Evolutionary conservation across 2,888 invertebrate species (phyloP).

Genomic region (Mongoloraphidia duomilia): DNA sequence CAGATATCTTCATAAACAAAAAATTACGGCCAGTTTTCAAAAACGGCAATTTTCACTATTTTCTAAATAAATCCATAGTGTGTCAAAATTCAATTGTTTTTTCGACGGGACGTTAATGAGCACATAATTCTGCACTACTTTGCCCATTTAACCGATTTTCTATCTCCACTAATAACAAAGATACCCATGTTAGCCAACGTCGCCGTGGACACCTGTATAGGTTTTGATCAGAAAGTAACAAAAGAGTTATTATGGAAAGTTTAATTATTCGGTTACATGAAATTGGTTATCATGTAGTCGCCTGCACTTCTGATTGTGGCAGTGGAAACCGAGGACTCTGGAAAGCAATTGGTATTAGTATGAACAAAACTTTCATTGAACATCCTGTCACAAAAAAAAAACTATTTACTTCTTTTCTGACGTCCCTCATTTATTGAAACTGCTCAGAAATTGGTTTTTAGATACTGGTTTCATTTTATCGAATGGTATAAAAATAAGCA

Average conservation of each 20-base stretch:
- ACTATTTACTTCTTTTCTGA: conserved; percentile 17
- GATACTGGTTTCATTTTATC: conserved; percentile 16
- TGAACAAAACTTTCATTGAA: conserved; percentile 3
- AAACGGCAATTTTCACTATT: too few species aligned
- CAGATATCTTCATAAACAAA: too few species aligned
- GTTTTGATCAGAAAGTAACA: conserved; percentile 17
- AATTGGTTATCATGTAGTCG: conserved; percentile 18
- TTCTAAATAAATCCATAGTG: too few species aligned
- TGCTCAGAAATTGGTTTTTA: conserved; percentile 17
- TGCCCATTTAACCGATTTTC: too few species aligned
- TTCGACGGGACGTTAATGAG: too few species aligned
- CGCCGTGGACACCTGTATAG: too few species aligned
- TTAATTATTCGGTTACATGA: conserved; percentile 14
- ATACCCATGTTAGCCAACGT: too few species aligned
- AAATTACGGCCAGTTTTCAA: too few species aligned
- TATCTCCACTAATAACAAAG: too few species aligned
- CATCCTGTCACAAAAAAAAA: conserved; percentile 16
- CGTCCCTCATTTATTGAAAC: conserved; percentile 18
- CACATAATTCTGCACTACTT: too few species aligned
- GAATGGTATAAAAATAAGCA: conserved; percentile 11
- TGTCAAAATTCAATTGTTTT: too few species aligned
- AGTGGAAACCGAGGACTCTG: conserved; percentile 14
- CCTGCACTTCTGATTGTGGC: conserved; percentile 17
- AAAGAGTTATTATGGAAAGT: conserved; percentile 10
- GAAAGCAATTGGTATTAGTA: conserved; percentile 1